Evolutionary conservation across 1,140 invertebrate species (phyloP).

Genomic region (Dreissena rostriformis): DNA sequence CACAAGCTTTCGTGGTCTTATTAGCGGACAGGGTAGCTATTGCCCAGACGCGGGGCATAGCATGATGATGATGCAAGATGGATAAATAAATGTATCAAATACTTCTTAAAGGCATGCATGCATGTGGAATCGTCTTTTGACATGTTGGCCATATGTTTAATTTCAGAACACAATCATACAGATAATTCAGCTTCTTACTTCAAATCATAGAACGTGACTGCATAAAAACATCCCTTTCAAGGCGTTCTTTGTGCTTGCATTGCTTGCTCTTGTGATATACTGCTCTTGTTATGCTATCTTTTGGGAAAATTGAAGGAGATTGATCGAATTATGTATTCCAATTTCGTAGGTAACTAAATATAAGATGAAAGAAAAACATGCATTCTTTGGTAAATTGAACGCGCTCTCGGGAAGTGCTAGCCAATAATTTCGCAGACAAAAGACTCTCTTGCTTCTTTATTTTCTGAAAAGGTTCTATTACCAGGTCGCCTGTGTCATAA

Average conservation of each 20-base stretch:
- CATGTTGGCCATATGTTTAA: too few species aligned
- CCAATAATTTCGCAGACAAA: constrained; percentile 24
- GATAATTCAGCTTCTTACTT: too few species aligned
- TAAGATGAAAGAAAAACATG: constrained; percentile 26
- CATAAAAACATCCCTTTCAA: too few species aligned
- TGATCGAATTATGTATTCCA: constrained; percentile 26
- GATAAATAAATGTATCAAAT: too few species aligned
- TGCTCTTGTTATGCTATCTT: constrained; percentile 5
- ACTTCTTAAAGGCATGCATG: too few species aligned
- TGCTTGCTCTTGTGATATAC: not conserved
- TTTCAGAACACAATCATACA: too few species aligned
- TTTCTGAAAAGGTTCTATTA: constrained; percentile 27
- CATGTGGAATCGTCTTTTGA: too few species aligned
- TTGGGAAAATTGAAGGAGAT: not conserved
- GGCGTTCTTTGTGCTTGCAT: not conserved
- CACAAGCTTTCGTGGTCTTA: too few species aligned
- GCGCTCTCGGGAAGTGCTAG: constrained; percentile 18
- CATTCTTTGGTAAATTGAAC: constrained; percentile 39
- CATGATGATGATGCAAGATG: too few species aligned
- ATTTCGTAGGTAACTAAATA: constrained; percentile 31
- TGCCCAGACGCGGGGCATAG: too few species aligned
- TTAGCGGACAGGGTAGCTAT: too few species aligned
- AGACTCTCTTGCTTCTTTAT: constrained; percentile 19
- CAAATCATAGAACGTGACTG: too few species aligned
- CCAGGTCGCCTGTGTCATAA: constrained; percentile 10